These are phyloP conservation scores for Zaprionus kolodkinae DNA, from an alignment of 1,140 invertebrate species.

Conservation along the genomic window DNA sequence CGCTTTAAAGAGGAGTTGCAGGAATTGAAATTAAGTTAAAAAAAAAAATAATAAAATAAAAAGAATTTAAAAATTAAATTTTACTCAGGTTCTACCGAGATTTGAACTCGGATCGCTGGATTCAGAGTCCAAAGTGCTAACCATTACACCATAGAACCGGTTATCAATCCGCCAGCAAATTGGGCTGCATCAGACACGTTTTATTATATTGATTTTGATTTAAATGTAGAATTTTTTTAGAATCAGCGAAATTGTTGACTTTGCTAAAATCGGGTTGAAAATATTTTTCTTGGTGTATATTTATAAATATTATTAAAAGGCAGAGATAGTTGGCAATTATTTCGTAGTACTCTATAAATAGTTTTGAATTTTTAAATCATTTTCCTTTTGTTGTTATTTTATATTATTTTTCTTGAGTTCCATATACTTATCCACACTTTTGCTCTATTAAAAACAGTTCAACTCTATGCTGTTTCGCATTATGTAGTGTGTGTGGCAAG, in stretches of 20 bases:
- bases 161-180: neutral
- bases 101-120: slow-evolving; percentile 95
- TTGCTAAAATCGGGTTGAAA: neutral
- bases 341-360: neutral
- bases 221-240: neutral
- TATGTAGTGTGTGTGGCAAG: slow-evolving; percentile 48
- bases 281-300: too few species aligned
- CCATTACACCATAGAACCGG: slow-evolving; percentile 93
- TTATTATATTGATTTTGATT: neutral
- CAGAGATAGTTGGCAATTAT: neutral
- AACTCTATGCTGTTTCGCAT: slow-evolving; percentile 36
- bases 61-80: neutral
- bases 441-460: slow-evolving; percentile 49
- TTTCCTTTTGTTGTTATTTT: neutral
- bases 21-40: too few species aligned
- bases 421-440: slow-evolving; percentile 15
- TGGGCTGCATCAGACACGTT: neutral
- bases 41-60: neutral
- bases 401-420: neutral
- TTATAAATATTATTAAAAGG: too few species aligned
- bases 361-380: neutral
- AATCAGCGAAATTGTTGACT: neutral
- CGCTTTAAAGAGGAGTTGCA: neutral
- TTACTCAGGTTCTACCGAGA: slow-evolving; percentile 90
- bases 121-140: slow-evolving; percentile 96